Base-by-base conservation (phyloP, 2,797 vertebrate species). In the Bradypodion pumilum region DNA sequence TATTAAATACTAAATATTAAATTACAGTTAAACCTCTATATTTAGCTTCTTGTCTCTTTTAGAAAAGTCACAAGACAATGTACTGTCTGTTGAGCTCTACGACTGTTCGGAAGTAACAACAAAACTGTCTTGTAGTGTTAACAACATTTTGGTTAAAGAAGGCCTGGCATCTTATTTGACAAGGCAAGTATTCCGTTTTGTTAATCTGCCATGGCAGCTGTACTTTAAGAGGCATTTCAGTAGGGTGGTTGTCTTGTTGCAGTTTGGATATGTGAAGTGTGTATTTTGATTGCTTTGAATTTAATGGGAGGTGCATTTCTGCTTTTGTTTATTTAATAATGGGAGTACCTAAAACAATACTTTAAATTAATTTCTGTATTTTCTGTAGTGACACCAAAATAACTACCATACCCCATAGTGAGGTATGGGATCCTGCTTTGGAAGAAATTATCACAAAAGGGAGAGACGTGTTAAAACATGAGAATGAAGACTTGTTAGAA, bases 31-130 rank as follows among this genome's bases (percentile, higher is more conserved):
- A n/a, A n/a, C n/a, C n/a, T n/a, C n/a, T n/a, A n/a, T 63, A 32
- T 69, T 76, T 23, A 81, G 6, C 52, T 29, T 49, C 3, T 56
- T 5, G n/a, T 93, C 82, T 1, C 85, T 93, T 90, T 85, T 89
- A 97, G 96, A 94, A 89, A 91, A 94, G 88, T 88, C 92, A 70
- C 85, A 94, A 87, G 91, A 94, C 70, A 90, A 91, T 79, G 40
- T 91, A 35, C 89, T 96, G 9, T 93, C 94, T 80, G 73, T 96
- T 92, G 95, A 97, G 56, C 94, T 97, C 73, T 96, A 94, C 68
- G 88, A 95, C 88, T 87, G 70, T 66, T 60, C 78, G 80, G 25
- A 62, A 88, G 35, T 49, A 88, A 78, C 82, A 82, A 86, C 86
- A 85, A 85, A 85, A 40, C 85, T 66, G 86, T 82, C 88, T 69